These are phyloP conservation scores for Ahaetulla prasina DNA, from an alignment of 2,113 vertebrate genomes.

Conservation along the genomic window DNA sequence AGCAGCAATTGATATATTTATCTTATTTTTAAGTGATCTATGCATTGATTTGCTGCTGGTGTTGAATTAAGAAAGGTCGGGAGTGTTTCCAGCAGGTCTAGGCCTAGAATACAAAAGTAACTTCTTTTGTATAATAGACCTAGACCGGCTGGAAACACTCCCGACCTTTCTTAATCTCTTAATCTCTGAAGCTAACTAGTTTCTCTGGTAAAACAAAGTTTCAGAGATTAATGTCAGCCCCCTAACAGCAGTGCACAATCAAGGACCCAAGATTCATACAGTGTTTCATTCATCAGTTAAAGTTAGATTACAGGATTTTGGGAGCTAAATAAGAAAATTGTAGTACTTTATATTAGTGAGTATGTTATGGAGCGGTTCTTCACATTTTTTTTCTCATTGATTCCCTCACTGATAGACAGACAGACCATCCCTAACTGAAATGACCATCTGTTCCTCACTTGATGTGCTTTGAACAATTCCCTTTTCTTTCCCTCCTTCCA, in stretches of 20 bases:
- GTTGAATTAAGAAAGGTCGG: background rate
- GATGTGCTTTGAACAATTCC: background rate
- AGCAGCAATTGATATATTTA: background rate
- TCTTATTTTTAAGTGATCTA: background rate
- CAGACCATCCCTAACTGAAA: background rate
- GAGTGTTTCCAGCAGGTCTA: background rate
- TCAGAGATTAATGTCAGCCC: background rate
- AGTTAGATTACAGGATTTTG: no score
- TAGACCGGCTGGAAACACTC: no score
- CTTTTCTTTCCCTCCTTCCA: background rate
- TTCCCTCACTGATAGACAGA: background rate
- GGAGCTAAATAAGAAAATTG: no score
- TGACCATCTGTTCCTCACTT: background rate
- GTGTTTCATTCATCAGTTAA: no score
- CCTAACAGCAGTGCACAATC: background rate
- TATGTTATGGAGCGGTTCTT: background rate
- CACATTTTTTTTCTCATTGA: background rate
- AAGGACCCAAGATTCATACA: background rate
- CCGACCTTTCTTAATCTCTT: no score
- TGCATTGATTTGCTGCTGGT: background rate
- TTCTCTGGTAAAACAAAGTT: background rate
- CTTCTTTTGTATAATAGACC: no score
- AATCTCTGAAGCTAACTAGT: background rate
- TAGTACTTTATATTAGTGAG: background rate
- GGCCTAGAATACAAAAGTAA: background rate